Evolutionary conservation across 2,797 vertebrate genomes (phyloP).

Genomic region (Hozukius guyotensis): DNA sequence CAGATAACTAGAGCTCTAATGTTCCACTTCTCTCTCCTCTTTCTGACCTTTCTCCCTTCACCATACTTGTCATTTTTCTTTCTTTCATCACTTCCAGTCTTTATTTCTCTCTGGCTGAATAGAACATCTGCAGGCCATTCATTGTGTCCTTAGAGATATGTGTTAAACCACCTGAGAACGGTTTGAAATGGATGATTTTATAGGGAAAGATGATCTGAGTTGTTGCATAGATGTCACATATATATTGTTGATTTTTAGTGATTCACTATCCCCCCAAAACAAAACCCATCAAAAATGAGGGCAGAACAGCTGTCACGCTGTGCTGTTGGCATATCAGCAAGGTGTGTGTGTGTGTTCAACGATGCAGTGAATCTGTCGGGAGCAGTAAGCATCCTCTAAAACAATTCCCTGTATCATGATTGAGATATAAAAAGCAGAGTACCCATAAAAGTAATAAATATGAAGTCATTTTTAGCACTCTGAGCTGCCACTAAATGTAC

Average conservation of each 20-base stretch:
- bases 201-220: not conserved
- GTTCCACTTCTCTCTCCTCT: not conserved
- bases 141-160: not conserved
- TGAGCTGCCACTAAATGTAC: not conserved
- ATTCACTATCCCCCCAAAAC: not conserved
- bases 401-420: conserved; percentile 16
- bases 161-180: not conserved
- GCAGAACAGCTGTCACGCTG: conserved; percentile 13
- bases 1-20: not conserved
- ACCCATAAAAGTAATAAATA: conserved; percentile 38
- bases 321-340: conserved; percentile 9
- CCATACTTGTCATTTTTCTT: not conserved
- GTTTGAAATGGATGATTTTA: not conserved
- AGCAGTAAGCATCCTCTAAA: conserved; percentile 12
- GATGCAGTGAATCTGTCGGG: conserved; percentile 3
- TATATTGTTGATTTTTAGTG: not conserved
- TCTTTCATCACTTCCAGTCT: not conserved
- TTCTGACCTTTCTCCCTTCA: not conserved
- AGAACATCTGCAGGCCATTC: not conserved
- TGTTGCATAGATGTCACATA: not conserved
- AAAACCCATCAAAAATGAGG: not conserved
- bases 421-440: conserved; percentile 34
- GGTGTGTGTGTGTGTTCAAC: not conserved
- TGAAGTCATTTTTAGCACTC: conserved; percentile 1
- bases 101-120: not conserved